These are phyloP conservation scores for Megalonaias nervosa DNA, from an alignment of 1,140 invertebrate species.

Conservation along the genomic window DNA sequence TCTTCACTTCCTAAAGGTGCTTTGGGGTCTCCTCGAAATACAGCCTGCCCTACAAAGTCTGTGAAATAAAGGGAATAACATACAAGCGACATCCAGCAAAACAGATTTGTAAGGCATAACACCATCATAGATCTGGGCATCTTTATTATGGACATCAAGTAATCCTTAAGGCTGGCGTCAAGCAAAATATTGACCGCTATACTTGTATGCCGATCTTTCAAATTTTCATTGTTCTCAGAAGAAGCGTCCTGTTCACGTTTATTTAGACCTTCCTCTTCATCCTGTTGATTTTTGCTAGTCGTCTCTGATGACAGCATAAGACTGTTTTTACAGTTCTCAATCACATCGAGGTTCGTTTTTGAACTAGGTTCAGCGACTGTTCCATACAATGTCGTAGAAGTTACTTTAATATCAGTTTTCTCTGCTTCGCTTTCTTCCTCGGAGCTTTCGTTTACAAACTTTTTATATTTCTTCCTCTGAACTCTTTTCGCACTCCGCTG, in stretches of 20 bases:
- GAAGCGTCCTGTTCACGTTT: neutral
- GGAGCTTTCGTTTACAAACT: conserved; percentile 63
- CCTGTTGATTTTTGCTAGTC: neutral
- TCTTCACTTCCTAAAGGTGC: conserved; percentile 70
- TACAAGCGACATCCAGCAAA: conserved; percentile 98
- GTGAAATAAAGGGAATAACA: conserved; percentile 98
- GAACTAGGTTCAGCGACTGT: conserved; percentile 7
- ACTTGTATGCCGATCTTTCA: too few species aligned
- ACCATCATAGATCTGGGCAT: conserved; percentile 91
- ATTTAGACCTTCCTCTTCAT: neutral
- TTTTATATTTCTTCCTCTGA: conserved; percentile 61
- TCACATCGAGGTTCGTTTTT: neutral
- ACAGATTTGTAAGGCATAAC: conserved; percentile 94
- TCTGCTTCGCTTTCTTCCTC: conserved; percentile 38
- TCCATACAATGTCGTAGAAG: conserved; percentile 15
- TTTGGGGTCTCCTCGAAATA: conserved; percentile 92
- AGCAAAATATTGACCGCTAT: too few species aligned
- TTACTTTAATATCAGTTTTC: conserved; percentile 15
- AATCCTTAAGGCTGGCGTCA: conserved; percentile 74
- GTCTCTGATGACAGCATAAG: neutral
- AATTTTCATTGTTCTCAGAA: too few species aligned
- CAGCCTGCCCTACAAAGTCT: conserved; percentile 96
- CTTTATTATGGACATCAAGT: conserved; percentile 88
- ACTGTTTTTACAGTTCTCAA: neutral
- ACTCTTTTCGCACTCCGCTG: conserved; percentile 67